A percentile compares a stretch with the other conserved stretches of the same genome.
Evolutionary conservation across 2,888 invertebrate genomes (phyloP).

Genomic region (Pandemis corylana): DNA sequence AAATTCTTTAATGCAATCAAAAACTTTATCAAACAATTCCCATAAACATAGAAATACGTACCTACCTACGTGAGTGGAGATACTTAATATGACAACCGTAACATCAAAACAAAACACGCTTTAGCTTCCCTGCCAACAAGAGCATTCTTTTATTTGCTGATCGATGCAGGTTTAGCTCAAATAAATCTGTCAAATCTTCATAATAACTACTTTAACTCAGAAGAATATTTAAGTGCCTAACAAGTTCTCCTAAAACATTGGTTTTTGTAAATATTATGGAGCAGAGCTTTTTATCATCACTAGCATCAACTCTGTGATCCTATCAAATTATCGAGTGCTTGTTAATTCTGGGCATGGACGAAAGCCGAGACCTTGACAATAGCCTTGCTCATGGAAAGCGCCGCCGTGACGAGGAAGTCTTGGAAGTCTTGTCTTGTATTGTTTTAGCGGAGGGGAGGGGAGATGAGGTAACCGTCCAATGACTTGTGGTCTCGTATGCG

Average conservation of each 20-base stretch:
- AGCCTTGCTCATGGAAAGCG: slow-evolving; percentile 80
- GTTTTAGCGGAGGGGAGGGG: slow-evolving; percentile 60
- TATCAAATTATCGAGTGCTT: slow-evolving; percentile 9
- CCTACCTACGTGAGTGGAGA: no score
- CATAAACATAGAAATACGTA: no score
- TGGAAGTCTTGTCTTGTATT: slow-evolving; percentile 71
- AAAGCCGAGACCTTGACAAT: slow-evolving; percentile 82
- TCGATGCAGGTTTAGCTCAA: no score
- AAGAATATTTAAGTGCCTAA: no score
- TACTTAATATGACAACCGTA: no score
- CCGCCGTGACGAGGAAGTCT: slow-evolving; percentile 73
- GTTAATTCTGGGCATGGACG: slow-evolving; percentile 48
- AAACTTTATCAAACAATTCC: not conserved
- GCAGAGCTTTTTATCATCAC: not conserved
- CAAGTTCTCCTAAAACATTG: no score
- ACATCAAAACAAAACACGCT: no score
- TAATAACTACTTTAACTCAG: no score
- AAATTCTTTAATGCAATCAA: not conserved
- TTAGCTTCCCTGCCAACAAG: no score
- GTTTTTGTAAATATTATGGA: no score
- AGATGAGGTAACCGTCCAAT: slow-evolving; percentile 40
- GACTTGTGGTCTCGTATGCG: slow-evolving; percentile 26
- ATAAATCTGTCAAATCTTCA: no score
- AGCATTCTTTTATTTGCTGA: no score
- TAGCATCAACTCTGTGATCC: not conserved